Evolutionary conservation across 1,140 invertebrate species (phyloP).

Genomic region (Semibalanus balanoides): DNA sequence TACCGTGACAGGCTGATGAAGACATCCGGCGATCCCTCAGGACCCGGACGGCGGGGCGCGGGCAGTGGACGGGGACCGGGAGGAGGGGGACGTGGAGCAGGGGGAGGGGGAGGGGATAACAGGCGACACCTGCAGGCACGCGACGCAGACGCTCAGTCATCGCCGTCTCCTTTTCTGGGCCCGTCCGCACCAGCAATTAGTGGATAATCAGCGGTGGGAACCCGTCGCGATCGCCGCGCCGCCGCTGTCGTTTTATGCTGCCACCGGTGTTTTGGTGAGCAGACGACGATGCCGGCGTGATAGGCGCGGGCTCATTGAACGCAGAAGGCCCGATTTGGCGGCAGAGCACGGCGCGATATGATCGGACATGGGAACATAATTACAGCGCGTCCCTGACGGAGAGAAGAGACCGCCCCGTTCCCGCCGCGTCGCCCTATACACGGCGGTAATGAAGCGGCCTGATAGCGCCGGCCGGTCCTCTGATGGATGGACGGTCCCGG

Average conservation of each 20-base stretch:
- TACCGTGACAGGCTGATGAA: no score
- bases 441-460: neutral
- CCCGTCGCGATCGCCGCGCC: neutral
- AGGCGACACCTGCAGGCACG: neutral
- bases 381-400: neutral
- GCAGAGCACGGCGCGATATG: neutral
- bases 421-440: neutral
- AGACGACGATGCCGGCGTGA: neutral
- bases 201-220: neutral
- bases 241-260: neutral
- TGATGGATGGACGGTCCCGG: neutral
- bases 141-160: neutral
- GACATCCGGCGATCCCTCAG: no score
- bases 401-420: neutral
- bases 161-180: neutral
- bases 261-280: neutral
- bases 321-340: neutral
- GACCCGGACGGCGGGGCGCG: no score
- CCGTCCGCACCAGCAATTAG: neutral
- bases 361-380: neutral
- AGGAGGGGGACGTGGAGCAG: no score
- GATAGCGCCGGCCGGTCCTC: neutral
- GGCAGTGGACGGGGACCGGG: no score
- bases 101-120: neutral
- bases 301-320: neutral